Base-by-base conservation (phyloP, 2,797 vertebrate species). In the Premnoplex brunnescens region DNA sequence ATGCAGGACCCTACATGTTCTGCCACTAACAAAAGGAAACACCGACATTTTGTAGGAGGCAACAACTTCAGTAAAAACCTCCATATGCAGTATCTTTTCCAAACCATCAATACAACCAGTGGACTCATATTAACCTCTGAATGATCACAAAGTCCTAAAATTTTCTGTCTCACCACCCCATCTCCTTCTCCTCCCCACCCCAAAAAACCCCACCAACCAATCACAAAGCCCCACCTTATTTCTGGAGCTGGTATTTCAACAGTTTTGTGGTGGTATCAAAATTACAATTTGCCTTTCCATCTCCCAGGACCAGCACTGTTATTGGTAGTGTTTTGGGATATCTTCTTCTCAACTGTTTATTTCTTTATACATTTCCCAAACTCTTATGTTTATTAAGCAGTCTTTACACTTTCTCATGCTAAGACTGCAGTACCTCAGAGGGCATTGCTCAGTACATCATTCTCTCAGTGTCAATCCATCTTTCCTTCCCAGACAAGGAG, bases 11-110 rank as follows among this genome's bases (percentile, higher is more conserved):
- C 51, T 32, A 2, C 2, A 2, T 49, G 56, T 55, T 94, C 80
- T 85, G 24, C 43, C 30, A 44, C 30, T 41, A 80, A 83, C 49
- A 60, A 77, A 90, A 88, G 37, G 49, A 91, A 96, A 89, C 21
- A 46, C 0, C 1, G 36, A 59, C 18, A n/a, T 67, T 76, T 85
- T 89, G 48, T 36, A 56, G 20, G 32, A 73, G 56, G 36, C 28
- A 62, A 52, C 34, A 60, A 67, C 23, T 80, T 49, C 71, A 77
- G 23, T 56, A 69, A 84, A 73, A 91, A n/a, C 10, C 12, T 73
- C 56, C n/a, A 59, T 3, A 3, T 17, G 10, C 17, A 66, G 32
- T 8, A 52, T 28, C 14, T 72, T 89, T 85, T 85, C 30, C 8
- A 48, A 88, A 28, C 8, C 34, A 32, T 41, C 24, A 56, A 11